Percentiles rank a stretch among this genome's conserved stretches.
Conservation (phyloP, 2,888 invertebrate genomes). For the Oligia fasciuncula region DNA sequence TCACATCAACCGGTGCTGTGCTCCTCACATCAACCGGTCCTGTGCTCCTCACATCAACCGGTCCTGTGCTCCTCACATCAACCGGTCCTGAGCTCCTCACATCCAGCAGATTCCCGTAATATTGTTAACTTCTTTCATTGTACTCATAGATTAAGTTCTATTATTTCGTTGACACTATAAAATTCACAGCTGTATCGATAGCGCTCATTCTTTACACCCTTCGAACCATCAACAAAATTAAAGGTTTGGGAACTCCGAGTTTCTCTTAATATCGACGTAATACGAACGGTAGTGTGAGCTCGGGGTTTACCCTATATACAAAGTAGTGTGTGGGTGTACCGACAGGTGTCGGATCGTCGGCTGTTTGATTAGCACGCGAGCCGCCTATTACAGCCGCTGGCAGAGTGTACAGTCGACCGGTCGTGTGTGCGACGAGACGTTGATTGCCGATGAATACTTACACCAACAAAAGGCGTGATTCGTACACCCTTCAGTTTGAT, state of each 20-base stretch:
- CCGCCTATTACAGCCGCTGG: slow-evolving; percentile 27
- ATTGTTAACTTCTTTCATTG: background rate
- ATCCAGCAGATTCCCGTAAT: background rate
- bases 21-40: too few species aligned
- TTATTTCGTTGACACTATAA: background rate
- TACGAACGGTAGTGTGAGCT: background rate
- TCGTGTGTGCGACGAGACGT: background rate
- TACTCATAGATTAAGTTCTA: background rate
- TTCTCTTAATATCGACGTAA: background rate
- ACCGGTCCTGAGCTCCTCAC: background rate
- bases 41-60: too few species aligned
- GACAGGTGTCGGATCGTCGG: slow-evolving; percentile 49
- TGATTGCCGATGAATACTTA: slow-evolving; percentile 21
- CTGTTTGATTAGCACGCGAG: slow-evolving; percentile 63
- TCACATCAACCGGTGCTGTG: too few species aligned
- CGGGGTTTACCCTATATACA: background rate
- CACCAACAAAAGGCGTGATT: slow-evolving; percentile 17
- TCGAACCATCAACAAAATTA: background rate
- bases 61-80: too few species aligned
- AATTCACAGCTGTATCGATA: background rate
- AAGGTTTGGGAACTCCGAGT: slow-evolving; percentile 10
- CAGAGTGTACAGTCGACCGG: slow-evolving; percentile 2
- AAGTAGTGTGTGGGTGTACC: background rate
- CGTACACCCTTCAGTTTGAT: background rate
- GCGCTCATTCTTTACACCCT: background rate